Evolutionary conservation across 1,140 invertebrate species (phyloP).

Genomic region (Trachymyrmex cornetzi): DNA sequence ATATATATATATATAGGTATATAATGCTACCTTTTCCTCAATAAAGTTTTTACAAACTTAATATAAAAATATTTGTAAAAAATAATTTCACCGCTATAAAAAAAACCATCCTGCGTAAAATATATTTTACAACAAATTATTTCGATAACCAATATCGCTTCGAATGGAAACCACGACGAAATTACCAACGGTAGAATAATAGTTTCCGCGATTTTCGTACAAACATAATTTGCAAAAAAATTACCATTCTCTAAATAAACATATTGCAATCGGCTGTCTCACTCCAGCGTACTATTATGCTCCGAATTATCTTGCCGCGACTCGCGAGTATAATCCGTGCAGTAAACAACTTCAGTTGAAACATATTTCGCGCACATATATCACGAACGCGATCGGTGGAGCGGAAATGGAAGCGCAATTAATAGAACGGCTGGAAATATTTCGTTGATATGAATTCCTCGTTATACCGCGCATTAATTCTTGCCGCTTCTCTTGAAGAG

Average conservation of each 20-base stretch:
- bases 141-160: conserved; percentile 29
- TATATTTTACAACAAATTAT: conserved; percentile 14
- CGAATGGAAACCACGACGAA: neutral
- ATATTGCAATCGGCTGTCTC: neutral
- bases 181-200: neutral
- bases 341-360: conserved; percentile 20
- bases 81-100: conserved; percentile 21
- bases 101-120: neutral
- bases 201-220: neutral
- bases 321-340: neutral
- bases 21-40: neutral
- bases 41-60: conserved; percentile 10
- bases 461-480: conserved; percentile 70
- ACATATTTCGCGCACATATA: conserved; percentile 25
- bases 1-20: too few species aligned
- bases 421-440: conserved; percentile 72
- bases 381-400: conserved; percentile 34
- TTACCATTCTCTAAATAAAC: conserved; percentile 21
- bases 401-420: conserved; percentile 53
- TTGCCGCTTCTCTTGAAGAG: conserved; percentile 51
- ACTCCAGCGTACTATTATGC: neutral
- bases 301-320: conserved; percentile 15
- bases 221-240: conserved; percentile 28
- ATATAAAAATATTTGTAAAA: conserved; percentile 12
- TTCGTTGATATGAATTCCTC: conserved; percentile 72